These are phyloP conservation scores for Pseudomyrmex gracilis DNA, from an alignment of 1,140 invertebrate species.

Conservation along the genomic window DNA sequence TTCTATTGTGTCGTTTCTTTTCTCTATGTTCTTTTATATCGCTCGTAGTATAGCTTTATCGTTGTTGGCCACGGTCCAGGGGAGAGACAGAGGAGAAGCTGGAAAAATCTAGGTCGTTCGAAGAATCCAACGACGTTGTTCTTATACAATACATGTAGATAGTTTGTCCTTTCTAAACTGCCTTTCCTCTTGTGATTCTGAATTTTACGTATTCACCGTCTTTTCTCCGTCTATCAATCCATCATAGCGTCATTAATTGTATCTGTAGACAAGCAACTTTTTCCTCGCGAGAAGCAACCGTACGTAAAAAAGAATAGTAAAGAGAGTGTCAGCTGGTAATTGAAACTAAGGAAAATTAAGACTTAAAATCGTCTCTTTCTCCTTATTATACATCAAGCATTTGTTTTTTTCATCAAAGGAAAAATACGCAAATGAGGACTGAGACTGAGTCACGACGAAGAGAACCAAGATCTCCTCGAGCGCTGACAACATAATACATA, in stretches of 20 bases:
- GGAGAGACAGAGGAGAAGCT: background rate
- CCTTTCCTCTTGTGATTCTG: background rate
- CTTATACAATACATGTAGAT: background rate
- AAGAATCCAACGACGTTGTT: constrained; percentile 8
- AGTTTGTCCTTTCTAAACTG: background rate
- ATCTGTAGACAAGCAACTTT: background rate
- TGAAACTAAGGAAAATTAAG: background rate
- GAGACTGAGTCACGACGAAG: too few species aligned
- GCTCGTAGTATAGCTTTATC: background rate
- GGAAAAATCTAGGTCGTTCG: constrained; percentile 20
- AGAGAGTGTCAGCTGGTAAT: background rate
- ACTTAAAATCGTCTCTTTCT: background rate
- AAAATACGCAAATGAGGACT: too few species aligned
- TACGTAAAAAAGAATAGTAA: too few species aligned
- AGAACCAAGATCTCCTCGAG: too few species aligned
- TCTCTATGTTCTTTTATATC: background rate
- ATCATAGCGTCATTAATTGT: background rate
- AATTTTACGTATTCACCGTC: background rate
- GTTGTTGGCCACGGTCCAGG: background rate
- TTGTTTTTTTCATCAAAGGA: background rate
- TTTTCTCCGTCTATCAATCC: background rate
- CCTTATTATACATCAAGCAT: background rate
- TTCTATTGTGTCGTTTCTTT: background rate
- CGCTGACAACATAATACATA: too few species aligned
- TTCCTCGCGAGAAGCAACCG: too few species aligned